Conservation (phyloP, 2,888 invertebrate genomes). For the Germaria angustata region DNA sequence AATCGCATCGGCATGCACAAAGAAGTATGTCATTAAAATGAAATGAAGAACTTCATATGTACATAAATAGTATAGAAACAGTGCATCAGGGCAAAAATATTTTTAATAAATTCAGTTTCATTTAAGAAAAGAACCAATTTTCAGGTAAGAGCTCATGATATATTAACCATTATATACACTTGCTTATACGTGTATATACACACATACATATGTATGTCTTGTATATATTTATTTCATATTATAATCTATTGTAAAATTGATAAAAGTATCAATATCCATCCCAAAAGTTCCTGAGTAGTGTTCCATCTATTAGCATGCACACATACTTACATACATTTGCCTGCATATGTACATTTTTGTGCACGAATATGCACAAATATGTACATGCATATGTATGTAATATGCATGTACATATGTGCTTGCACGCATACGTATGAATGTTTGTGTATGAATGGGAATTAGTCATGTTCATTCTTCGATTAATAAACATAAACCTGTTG, state of each 20-base stretch:
- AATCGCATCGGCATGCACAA: not conserved
- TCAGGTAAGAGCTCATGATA: constrained; percentile 8
- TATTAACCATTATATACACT: no score
- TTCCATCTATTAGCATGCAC: not conserved
- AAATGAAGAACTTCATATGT: constrained; percentile 4
- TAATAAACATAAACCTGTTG: constrained; percentile 23
- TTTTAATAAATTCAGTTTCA: not conserved
- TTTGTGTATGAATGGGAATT: not conserved
- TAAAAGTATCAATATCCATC: not conserved
- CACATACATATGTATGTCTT: not conserved
- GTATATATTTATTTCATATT: not conserved
- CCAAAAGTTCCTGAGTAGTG: no score
- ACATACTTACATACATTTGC: not conserved
- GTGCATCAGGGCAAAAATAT: not conserved
- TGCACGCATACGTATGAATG: not conserved
- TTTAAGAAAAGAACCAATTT: not conserved
- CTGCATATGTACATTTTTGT: not conserved
- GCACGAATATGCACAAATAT: not conserved
- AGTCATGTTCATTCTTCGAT: not conserved
- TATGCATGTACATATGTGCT: not conserved
- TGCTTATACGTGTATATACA: not conserved
- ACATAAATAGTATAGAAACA: constrained; percentile 1
- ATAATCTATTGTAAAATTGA: not conserved
- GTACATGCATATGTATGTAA: not conserved
- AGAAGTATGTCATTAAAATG: constrained; percentile 10